Percentiles rank a stretch among this genome's conserved stretches.
Conservation (phyloP, 1,140 invertebrate genomes). For the Philopotamus ludificatus region DNA sequence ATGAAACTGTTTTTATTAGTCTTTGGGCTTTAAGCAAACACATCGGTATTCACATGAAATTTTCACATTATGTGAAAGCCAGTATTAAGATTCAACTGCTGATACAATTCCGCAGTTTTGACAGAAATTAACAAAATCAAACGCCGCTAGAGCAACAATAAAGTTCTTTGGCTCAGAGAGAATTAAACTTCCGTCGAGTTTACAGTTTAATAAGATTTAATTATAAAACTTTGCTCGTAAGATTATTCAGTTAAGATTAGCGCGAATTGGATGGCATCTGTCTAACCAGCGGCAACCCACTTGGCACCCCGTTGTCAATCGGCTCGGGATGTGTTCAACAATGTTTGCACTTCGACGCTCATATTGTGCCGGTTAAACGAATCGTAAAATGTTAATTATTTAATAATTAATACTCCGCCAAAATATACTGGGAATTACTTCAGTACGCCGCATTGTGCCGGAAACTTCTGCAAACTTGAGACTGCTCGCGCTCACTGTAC, state of each 20-base stretch:
- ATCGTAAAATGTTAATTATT: no score
- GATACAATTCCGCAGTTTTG: not conserved
- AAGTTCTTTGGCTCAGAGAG: not conserved
- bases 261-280: not conserved
- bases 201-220: constrained; percentile 10
- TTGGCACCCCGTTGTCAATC: no score
- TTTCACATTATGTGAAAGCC: not conserved
- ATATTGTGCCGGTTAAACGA: no score
- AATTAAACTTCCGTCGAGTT: constrained; percentile 1
- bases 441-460: no score
- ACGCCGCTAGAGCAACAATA: not conserved
- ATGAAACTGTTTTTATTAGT: not conserved
- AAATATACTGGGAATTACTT: no score
- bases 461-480: no score
- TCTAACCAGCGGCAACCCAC: not conserved
- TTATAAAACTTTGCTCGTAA: constrained; percentile 6
- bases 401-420: no score
- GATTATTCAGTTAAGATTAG: constrained; percentile 13
- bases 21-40: not conserved
- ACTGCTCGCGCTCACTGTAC: no score
- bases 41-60: not conserved
- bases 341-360: no score
- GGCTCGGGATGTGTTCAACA: no score
- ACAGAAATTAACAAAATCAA: not conserved
- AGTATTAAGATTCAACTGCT: not conserved